These are phyloP conservation scores for Drosophila kokeensis DNA, from an alignment of 2,888 invertebrate species.

Conservation along the genomic window DNA sequence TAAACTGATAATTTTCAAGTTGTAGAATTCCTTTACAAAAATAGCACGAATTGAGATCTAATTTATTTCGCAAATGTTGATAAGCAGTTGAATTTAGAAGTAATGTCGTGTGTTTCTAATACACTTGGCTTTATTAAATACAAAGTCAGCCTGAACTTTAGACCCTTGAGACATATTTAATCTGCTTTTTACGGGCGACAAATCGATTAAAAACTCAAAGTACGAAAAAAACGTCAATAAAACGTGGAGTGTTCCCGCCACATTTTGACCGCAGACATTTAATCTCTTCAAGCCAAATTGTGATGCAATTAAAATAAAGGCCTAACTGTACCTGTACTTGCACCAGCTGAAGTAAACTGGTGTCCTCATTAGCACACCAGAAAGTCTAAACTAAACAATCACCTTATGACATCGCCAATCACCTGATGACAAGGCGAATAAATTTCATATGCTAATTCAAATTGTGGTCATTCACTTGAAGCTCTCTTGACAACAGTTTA, in stretches of 20 bases:
- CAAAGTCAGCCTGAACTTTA: constrained; percentile 52
- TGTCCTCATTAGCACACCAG: constrained; percentile 16
- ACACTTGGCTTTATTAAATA: constrained; percentile 6
- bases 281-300: neutral
- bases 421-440: constrained; percentile 42
- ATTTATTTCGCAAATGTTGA: constrained; percentile 28
- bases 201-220: constrained; percentile 65
- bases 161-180: constrained; percentile 51
- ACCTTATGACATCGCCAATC: constrained; percentile 50
- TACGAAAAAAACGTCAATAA: constrained; percentile 24
- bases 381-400: constrained; percentile 23
- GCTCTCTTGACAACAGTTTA: constrained; percentile 58
- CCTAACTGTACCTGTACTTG: constrained; percentile 21
- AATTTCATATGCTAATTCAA: constrained; percentile 67
- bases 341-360: neutral
- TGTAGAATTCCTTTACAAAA: no score
- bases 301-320: neutral
- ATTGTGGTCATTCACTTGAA: constrained; percentile 51
- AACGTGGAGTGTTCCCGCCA: constrained; percentile 19
- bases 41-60: neutral
- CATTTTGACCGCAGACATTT: neutral
- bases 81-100: constrained; percentile 50
- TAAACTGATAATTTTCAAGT: neutral
- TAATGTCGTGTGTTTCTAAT: constrained; percentile 38
- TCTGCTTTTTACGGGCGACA: constrained; percentile 28